Percentiles rank a stretch among this genome's conserved stretches.
These are phyloP conservation scores for Equus quagga DNA, from an alignment of 2,113 vertebrate genomes.

Conservation along the genomic window DNA sequence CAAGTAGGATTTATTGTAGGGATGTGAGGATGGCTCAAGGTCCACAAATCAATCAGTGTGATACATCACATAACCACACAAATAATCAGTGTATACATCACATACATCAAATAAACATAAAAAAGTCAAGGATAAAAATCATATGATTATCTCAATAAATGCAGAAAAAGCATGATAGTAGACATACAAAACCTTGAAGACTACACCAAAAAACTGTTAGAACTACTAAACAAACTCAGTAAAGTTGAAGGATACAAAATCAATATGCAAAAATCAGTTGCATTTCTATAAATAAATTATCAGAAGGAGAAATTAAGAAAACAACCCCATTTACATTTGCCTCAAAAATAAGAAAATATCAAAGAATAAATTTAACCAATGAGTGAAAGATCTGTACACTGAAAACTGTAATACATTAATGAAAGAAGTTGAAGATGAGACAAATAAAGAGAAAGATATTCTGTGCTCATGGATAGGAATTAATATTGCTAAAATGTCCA, in stretches of 20 bases:
- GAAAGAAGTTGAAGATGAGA: not conserved
- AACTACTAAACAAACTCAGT: not conserved
- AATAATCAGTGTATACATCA: not conserved
- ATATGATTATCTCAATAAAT: not conserved
- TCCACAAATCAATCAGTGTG: not conserved
- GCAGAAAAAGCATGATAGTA: not conserved
- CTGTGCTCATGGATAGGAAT: not conserved
- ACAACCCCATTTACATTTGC: too few species aligned
- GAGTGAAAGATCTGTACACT: not conserved
- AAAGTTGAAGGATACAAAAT: too few species aligned
- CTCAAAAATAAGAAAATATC: too few species aligned
- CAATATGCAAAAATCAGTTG: too few species aligned
- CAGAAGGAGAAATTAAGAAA: too few species aligned
- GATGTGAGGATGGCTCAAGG: not conserved
- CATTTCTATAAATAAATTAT: too few species aligned
- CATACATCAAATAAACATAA: not conserved
- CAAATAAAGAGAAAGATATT: not conserved
- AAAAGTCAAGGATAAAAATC: not conserved
- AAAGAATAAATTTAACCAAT: too few species aligned
- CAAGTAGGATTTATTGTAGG: not conserved
- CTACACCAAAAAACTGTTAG: not conserved
- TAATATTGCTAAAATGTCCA: too few species aligned
- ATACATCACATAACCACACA: not conserved
- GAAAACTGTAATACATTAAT: not conserved
- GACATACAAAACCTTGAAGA: not conserved